These are phyloP conservation scores for Archivesica marissinica DNA, from an alignment of 1,140 invertebrate genomes.

Conservation along the genomic window DNA sequence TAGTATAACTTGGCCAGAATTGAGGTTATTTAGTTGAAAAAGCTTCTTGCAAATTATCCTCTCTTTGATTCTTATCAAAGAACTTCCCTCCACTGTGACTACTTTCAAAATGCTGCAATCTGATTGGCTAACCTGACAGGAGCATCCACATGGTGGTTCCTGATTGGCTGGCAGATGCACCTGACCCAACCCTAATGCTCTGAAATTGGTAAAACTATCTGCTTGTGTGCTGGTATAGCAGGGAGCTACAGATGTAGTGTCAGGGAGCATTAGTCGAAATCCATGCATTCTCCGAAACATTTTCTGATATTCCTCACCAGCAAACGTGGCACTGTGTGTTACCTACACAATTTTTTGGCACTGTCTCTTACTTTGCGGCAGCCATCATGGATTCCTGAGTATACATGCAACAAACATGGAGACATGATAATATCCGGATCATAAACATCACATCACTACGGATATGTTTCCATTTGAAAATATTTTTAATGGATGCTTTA, in stretches of 20 bases:
- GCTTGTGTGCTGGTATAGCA: slow-evolving; percentile 62
- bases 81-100: slow-evolving; percentile 64
- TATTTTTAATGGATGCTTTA: slow-evolving; percentile 1
- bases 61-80: slow-evolving; percentile 48
- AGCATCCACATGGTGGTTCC: slow-evolving; percentile 56
- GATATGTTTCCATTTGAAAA: slow-evolving; percentile 31
- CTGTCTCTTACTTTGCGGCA: slow-evolving; percentile 35
- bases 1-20: slow-evolving; percentile 39
- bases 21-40: slow-evolving; percentile 52
- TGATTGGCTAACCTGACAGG: slow-evolving; percentile 70
- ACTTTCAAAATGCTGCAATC: slow-evolving; percentile 60
- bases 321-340: slow-evolving; percentile 47
- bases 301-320: slow-evolving; percentile 50
- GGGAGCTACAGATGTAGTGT: slow-evolving; percentile 68
- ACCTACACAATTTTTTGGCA: slow-evolving; percentile 58
- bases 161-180: slow-evolving; percentile 69
- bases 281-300: slow-evolving; percentile 59
- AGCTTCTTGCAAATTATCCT: slow-evolving; percentile 48
- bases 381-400: slow-evolving; percentile 63
- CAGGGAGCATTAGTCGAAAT: slow-evolving; percentile 75
- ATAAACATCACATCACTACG: slow-evolving; percentile 43
- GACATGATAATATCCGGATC: slow-evolving; percentile 39
- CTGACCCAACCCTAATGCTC: slow-evolving; percentile 66
- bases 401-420: slow-evolving; percentile 59
- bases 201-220: slow-evolving; percentile 82